Percentiles rank a stretch among this genome's conserved stretches.
Conservation (phyloP, 2,113 vertebrate species). For the Atlantisia rogersi region DNA sequence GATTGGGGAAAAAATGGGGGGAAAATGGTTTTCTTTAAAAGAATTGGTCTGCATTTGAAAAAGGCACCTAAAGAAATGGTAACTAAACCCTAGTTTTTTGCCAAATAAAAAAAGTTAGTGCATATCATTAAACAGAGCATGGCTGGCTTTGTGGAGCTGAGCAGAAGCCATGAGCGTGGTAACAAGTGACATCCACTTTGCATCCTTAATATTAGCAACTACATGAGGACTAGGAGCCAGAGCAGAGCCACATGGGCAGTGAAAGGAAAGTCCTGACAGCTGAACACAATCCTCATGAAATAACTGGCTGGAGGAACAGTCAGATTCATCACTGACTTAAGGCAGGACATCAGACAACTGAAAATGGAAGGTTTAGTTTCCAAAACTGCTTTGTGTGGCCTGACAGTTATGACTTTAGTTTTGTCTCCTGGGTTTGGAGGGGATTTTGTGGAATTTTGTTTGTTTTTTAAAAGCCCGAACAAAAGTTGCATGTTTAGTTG, state of each 20-base stretch:
- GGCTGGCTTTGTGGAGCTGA: neutral
- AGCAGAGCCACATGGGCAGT: neutral
- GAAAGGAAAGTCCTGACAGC: neutral
- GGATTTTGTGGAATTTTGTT: rapidly evolving
- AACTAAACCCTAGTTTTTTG: neutral
- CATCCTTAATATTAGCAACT: neutral
- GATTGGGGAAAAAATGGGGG: neutral
- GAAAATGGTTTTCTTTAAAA: neutral
- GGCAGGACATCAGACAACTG: neutral
- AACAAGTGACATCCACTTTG: neutral
- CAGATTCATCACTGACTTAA: neutral
- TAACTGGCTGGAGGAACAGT: neutral
- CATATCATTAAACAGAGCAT: neutral
- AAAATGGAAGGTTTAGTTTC: neutral
- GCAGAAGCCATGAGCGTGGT: neutral
- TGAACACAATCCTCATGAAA: neutral
- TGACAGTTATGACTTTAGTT: neutral
- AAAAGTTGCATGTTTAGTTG: neutral
- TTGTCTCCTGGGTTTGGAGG: neutral
- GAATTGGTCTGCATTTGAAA: neutral
- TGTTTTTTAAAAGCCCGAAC: neutral
- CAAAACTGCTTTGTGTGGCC: neutral
- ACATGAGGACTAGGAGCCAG: neutral
- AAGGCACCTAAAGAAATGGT: neutral
- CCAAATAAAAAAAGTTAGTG: neutral